phyloP scores from a whole-genome alignment of 2,113 vertebrate genomes.

The Malurus cyaneus region DNA sequence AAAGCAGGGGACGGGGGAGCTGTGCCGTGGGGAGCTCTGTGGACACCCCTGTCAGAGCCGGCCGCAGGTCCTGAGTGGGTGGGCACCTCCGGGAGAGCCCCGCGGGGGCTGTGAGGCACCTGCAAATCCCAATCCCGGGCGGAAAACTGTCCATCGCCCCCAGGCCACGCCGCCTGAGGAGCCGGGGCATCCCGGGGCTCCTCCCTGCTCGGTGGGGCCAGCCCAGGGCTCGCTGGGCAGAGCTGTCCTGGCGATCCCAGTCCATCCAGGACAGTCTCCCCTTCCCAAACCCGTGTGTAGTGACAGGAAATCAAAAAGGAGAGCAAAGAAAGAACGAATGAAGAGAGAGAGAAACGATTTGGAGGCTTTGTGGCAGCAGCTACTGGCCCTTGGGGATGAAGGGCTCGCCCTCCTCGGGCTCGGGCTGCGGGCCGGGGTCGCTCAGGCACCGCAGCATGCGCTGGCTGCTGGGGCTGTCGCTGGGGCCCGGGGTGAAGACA shows the following conservation, averaged over 20 bases:
- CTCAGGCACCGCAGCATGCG: constrained; percentile 91
- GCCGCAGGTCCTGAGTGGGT: background rate
- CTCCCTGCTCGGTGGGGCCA: background rate
- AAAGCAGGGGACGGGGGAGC: background rate
- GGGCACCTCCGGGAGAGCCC: background rate
- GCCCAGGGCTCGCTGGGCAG: background rate
- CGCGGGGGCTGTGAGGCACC: background rate
- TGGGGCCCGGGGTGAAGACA: constrained; percentile 71
- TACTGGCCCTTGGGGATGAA: constrained; percentile 84
- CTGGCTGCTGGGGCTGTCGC: constrained; percentile 76
- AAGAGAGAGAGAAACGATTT: background rate
- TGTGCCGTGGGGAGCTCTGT: background rate
- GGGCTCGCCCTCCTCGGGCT: constrained; percentile 88
- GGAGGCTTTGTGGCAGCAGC: background rate
- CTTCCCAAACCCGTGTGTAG: background rate
- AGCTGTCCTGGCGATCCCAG: background rate
- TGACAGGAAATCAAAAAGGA: constrained; percentile 23
- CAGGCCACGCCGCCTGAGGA: background rate
- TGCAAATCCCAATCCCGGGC: background rate
- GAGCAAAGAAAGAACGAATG: background rate
- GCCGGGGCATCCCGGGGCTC: background rate
- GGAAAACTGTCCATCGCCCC: background rate
- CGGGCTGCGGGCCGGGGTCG: constrained; percentile 88
- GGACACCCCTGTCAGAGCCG: background rate
- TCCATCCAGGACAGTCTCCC: background rate